phyloP scores from a whole-genome alignment of 2,888 invertebrate species.

The Villa cingulata region DNA sequence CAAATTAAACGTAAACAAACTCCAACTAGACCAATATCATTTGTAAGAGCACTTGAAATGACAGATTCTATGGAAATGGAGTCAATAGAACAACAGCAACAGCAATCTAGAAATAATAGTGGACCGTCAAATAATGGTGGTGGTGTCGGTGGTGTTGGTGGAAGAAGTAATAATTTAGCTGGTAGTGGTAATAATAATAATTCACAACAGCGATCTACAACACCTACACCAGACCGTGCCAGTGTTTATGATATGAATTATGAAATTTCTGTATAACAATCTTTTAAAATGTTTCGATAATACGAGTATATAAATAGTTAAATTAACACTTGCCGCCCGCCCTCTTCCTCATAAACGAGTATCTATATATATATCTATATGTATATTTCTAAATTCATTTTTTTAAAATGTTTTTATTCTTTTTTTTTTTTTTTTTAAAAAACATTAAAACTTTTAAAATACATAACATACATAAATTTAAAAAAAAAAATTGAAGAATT shows the following conservation, averaged over 20 bases:
- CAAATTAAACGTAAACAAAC: slow-evolving; percentile 46
- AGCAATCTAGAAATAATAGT: slow-evolving; percentile 20
- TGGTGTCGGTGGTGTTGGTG: slow-evolving; percentile 2
- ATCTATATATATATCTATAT: background rate
- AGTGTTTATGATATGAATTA: slow-evolving; percentile 92
- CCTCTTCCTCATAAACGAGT: no score
- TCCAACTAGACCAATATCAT: slow-evolving; percentile 63
- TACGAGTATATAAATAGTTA: no score
- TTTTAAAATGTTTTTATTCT: no score
- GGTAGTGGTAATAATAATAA: slow-evolving; percentile 25
- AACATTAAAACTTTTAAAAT: no score
- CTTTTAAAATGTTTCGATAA: no score
- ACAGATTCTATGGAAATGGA: slow-evolving; percentile 77
- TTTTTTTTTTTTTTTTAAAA: no score
- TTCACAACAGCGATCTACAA: slow-evolving; percentile 35
- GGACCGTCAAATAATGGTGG: slow-evolving; percentile 3
- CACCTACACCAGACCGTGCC: slow-evolving; percentile 66
- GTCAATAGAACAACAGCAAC: slow-evolving; percentile 33
- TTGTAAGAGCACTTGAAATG: slow-evolving; percentile 80
- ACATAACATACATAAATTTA: no score
- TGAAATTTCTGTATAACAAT: slow-evolving; percentile 80
- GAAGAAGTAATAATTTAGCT: slow-evolving; percentile 6
- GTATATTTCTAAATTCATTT: no score
- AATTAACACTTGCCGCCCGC: no score
- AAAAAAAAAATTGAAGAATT: no score